Evolutionary conservation across 2,888 invertebrate species (phyloP), one percentile per base, ranked within the genome.

Genomic region (Ophonus ardosiacus): DNA sequence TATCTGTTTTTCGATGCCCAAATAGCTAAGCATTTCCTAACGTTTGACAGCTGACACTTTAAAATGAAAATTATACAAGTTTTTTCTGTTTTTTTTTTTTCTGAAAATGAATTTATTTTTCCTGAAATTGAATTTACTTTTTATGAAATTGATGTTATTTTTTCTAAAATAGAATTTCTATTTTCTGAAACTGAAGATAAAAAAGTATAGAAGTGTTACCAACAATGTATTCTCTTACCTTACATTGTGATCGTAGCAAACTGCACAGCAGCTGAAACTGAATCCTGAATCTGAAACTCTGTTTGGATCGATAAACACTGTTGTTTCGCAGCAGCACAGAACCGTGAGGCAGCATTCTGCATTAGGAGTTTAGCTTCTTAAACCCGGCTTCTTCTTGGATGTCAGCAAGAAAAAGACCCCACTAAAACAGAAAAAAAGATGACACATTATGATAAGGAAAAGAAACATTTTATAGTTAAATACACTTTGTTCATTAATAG

Each of bases 271-370:
- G 13, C 43, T 51, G 10, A 51, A 51, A 10, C 43, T 10, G 10
- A 51, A 51, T 8, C 31, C 43, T 51, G 10, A 51, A 51, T 51
- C 43, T 51, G 10, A 5, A 51, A 13, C 15, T 68, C n/a, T 68
- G 65, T 65, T 65, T n/a, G 68, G 68, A 68, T 68, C 68, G 68
- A 68, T 68, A 68, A n/a, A 15, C 68, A 8, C 68, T 7, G 68
- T 31, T n/a, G 68, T n/a, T 31, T 13, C 38, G 68, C 15, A n/a
- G 68, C 15, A n/a, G 68, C 2, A 13, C 7, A 13, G 68, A 15
- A 68, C 68, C 38, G 68, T 31, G 15, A 68, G 15, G 38, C 15
- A 13, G 13, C 68, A 68, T 68, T 24, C 31, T n/a, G 15, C 38
- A n/a, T n/a, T n/a, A 2, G 24, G 68, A 38, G 68, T 68, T 68